Evolutionary conservation across 2,888 invertebrate genomes (phyloP).

Genomic region (Drosophila kambysellisi): DNA sequence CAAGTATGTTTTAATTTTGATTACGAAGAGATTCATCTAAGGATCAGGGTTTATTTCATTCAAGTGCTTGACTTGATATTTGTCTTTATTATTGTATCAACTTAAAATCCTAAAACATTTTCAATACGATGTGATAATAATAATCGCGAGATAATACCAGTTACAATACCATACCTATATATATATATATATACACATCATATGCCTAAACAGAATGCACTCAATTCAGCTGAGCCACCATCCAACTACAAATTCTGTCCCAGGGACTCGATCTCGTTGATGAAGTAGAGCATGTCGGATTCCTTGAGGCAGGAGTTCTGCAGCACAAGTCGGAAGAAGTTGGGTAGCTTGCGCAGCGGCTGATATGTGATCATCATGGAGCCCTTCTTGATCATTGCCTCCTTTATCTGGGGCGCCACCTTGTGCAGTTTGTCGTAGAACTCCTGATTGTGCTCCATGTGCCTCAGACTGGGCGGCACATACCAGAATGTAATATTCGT

Average conservation of each 20-base stretch:
- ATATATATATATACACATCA: constrained; percentile 49
- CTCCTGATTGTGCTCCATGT: constrained; percentile 85
- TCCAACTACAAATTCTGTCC: constrained; percentile 88
- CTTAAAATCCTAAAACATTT: constrained; percentile 45
- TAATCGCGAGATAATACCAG: constrained; percentile 42
- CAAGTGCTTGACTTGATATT: constrained; percentile 27
- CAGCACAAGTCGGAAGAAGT: constrained; percentile 97
- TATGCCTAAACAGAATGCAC: constrained; percentile 65
- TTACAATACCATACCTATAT: constrained; percentile 41
- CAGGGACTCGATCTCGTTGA: constrained; percentile 94
- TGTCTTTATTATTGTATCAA: constrained; percentile 38
- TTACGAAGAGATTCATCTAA: not conserved
- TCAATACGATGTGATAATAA: constrained; percentile 20
- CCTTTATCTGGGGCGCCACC: constrained; percentile 97
- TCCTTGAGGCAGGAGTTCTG: constrained; percentile 95
- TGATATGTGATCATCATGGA: constrained; percentile 99
- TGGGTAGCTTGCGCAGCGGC: constrained; percentile 92
- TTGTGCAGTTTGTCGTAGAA: constrained; percentile 89
- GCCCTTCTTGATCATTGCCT: constrained; percentile 97
- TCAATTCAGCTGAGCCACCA: constrained; percentile 15
- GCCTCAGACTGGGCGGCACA: constrained; percentile 90
- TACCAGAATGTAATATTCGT: constrained; percentile 99
- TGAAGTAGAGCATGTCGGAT: constrained; percentile 94
- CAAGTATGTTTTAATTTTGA: not conserved
- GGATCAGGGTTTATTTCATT: not conserved